phyloP scores from a whole-genome alignment of 2,113 vertebrate genomes.

The Chionis minor region DNA sequence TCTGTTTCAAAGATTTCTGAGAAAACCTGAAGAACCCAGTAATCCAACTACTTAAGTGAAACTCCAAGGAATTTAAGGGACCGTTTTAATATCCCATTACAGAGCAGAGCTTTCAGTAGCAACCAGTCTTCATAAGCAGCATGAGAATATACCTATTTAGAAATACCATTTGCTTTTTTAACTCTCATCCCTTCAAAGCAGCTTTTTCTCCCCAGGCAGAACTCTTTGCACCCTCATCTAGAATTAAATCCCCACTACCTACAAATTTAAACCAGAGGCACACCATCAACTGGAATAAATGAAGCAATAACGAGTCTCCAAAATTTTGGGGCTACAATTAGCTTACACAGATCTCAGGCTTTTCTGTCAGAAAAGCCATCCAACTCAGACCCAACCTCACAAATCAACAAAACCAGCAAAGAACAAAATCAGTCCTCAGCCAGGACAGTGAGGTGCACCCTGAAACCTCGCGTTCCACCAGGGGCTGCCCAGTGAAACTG shows the following conservation, averaged over 20 bases:
- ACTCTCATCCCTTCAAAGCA: background rate
- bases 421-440: background rate
- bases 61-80: background rate
- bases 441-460: background rate
- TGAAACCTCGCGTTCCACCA: background rate
- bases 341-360: background rate
- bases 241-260: background rate
- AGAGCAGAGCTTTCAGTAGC: background rate
- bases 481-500: rapidly evolving
- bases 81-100: background rate
- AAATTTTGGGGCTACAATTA: rapidly evolving
- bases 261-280: background rate
- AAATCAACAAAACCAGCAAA: background rate
- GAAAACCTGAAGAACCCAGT: background rate
- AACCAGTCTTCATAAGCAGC: background rate
- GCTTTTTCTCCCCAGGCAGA: background rate
- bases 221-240: background rate
- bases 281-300: rapidly evolving
- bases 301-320: background rate
- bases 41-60: background rate
- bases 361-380: background rate
- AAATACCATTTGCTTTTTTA: background rate
- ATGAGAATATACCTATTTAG: background rate
- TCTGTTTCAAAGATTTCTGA: background rate
- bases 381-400: background rate